These are phyloP conservation scores for Leptopilina boulardi DNA, from an alignment of 1,140 invertebrate species.

Conservation along the genomic window DNA sequence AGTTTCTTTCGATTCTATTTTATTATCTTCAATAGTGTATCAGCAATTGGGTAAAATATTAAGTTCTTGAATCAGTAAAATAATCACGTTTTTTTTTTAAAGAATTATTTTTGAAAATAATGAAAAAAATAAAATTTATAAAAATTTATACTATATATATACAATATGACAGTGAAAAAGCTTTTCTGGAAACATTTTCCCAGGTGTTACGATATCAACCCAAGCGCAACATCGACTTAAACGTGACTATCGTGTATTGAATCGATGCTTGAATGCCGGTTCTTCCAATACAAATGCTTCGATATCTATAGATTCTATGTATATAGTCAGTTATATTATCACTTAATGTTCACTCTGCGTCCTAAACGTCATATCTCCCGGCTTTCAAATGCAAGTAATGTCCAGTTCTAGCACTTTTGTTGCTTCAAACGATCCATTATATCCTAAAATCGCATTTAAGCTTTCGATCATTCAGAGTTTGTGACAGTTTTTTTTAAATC, in stretches of 20 bases:
- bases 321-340: conserved; percentile 19
- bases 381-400: conserved; percentile 4
- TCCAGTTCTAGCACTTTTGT: background rate
- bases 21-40: background rate
- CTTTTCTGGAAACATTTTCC: background rate
- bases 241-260: conserved; percentile 12
- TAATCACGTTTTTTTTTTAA: too few species aligned
- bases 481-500: background rate
- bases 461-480: background rate
- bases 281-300: conserved; percentile 18
- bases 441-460: background rate
- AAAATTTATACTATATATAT: background rate
- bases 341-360: conserved; percentile 6
- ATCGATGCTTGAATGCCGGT: conserved; percentile 11
- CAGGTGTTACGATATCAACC: background rate
- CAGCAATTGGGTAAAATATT: background rate
- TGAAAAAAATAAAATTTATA: too few species aligned
- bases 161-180: background rate
- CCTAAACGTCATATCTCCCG: conserved; percentile 26
- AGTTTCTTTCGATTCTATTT: background rate
- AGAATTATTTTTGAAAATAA: too few species aligned
- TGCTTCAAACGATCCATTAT: background rate
- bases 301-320: background rate
- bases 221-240: background rate
- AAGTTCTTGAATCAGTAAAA: too few species aligned